Evolutionary conservation across 2,888 invertebrate genomes (phyloP).

Genomic region (Leucozona laternaria): DNA sequence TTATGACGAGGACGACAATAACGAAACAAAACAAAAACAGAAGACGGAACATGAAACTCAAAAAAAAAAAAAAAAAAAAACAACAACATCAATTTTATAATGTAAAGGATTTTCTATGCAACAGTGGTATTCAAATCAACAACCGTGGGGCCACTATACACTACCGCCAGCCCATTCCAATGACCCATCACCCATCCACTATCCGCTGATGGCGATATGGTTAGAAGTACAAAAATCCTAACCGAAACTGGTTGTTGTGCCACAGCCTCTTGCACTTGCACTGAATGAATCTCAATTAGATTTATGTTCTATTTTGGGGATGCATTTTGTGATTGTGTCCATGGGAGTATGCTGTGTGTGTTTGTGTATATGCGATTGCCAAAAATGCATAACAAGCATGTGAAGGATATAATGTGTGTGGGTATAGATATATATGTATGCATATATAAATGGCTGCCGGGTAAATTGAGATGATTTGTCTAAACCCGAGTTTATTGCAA

Average conservation of each 20-base stretch:
- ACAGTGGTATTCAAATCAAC: conserved; percentile 60
- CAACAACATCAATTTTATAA: conserved; percentile 49
- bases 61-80: conserved; percentile 35
- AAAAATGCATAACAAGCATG: conserved; percentile 55
- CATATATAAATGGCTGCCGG: conserved; percentile 14
- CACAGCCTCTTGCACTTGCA: conserved; percentile 51
- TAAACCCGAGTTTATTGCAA: conserved; percentile 23
- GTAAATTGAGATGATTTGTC: conserved; percentile 63
- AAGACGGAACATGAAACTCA: conserved; percentile 50
- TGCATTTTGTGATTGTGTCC: conserved; percentile 35
- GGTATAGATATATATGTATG: background rate
- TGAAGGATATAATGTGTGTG: conserved; percentile 8
- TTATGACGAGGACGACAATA: conserved; percentile 45
- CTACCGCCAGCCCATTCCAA: background rate
- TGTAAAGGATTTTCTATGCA: conserved; percentile 58
- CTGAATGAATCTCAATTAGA: conserved; percentile 75
- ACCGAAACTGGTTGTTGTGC: conserved; percentile 57
- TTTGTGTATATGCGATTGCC: conserved; percentile 16
- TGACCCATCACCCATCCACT: background rate
- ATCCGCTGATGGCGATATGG: conserved; percentile 20
- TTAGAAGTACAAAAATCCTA: conserved; percentile 40
- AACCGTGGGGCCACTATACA: conserved; percentile 16
- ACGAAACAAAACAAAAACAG: conserved; percentile 49
- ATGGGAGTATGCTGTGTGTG: background rate
- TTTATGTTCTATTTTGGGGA: conserved; percentile 63